Evolutionary conservation across 2,113 vertebrate species (phyloP).

Genomic region (Gallinago media): DNA sequence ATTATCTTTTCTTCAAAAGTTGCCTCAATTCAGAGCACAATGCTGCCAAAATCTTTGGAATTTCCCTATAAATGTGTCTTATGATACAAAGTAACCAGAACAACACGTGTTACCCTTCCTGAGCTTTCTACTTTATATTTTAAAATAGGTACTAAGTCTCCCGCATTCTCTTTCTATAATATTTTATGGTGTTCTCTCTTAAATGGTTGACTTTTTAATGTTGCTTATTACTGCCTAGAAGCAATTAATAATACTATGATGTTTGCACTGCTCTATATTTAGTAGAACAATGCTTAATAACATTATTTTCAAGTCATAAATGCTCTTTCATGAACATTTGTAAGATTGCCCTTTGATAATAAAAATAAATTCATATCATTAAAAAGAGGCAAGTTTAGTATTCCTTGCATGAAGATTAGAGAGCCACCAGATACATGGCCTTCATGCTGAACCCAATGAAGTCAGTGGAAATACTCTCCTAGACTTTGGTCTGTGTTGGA

Average conservation of each 20-base stretch:
- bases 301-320: neutral
- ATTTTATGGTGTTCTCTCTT: neutral
- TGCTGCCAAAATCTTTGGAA: neutral
- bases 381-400: neutral
- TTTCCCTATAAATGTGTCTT: neutral
- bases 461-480: neutral
- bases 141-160: neutral
- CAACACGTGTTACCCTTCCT: neutral
- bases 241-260: neutral
- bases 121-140: neutral
- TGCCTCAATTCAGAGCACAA: neutral
- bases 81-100: neutral
- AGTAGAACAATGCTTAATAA: neutral
- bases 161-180: neutral
- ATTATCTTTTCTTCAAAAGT: conserved; percentile 35
- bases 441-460: neutral
- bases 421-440: neutral
- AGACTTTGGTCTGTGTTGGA: fast-evolving
- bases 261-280: neutral
- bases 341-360: neutral
- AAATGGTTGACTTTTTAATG: neutral
- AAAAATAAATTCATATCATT: neutral
- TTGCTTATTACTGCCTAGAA: neutral
- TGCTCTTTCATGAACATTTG: neutral
- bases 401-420: neutral